Conservation (phyloP, 1,140 invertebrate genomes). For the Pseudobourletiella spinata region DNA sequence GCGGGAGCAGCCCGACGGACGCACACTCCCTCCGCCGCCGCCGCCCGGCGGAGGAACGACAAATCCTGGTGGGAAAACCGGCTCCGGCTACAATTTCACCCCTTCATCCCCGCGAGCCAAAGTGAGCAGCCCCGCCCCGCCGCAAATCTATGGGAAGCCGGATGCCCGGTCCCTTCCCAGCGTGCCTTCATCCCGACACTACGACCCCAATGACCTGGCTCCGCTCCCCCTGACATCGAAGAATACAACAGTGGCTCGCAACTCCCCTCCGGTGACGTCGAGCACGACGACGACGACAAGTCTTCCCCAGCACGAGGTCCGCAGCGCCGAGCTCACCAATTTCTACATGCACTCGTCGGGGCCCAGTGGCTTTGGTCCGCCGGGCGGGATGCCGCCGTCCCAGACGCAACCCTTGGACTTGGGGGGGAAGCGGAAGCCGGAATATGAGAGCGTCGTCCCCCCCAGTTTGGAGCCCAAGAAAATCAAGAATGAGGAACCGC, state of each 20-base stretch:
- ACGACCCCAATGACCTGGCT: slow-evolving; percentile 34
- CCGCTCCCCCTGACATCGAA: slow-evolving; percentile 58
- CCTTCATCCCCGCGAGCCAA: slow-evolving; percentile 60
- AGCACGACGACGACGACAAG: background rate
- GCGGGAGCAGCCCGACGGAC: too few species aligned
- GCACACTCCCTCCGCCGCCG: too few species aligned
- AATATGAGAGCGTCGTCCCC: slow-evolving; percentile 37
- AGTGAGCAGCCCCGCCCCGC: slow-evolving; percentile 67
- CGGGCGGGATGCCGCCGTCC: background rate
- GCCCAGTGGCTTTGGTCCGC: too few species aligned
- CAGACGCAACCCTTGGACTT: slow-evolving; percentile 66
- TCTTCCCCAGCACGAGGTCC: slow-evolving; percentile 37
- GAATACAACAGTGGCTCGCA: slow-evolving; percentile 49
- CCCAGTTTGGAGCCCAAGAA: slow-evolving; percentile 33
- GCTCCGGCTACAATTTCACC: too few species aligned
- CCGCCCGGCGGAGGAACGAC: too few species aligned
- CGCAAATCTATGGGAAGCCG: slow-evolving; percentile 51
- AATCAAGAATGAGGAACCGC: slow-evolving; percentile 44
- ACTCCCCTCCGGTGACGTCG: slow-evolving; percentile 36
- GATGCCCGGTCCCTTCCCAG: background rate
- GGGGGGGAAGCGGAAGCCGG: slow-evolving; percentile 52
- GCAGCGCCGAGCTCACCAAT: slow-evolving; percentile 25
- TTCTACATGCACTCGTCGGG: background rate
- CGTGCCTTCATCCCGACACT: slow-evolving; percentile 8
- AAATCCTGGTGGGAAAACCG: too few species aligned